Evolutionary conservation across 2,797 vertebrate species (phyloP), one percentile per base, ranked within the genome.

Genomic region (Lycodopsis pacificus): DNA sequence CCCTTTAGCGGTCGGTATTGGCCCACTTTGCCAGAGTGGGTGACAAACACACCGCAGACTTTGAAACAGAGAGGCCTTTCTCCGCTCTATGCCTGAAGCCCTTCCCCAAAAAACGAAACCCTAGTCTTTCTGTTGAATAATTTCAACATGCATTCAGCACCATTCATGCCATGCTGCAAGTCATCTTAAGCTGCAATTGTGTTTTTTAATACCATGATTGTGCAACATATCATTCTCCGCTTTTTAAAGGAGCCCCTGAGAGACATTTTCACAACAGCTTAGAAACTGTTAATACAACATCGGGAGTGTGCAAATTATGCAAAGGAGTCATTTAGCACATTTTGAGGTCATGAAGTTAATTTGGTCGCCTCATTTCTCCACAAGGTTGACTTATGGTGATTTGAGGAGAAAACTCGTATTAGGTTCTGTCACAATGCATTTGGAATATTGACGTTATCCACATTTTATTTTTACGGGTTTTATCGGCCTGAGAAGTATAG

Each of bases 11-110:
- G 88, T 87, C 87, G 78, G 79, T 64, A 71, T 79, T 77, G 68
- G 49, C 88, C 83, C 75, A 78, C 86, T 89, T 77, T 71, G 77
- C 77, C 80, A 58, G 73, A 82, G 77, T 79, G 79, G 86, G 80
- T 77, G 85, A 87, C 82, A 76, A 85, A 83, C 79, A 72, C 54
- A 42, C 86, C 80, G 85, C 90, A 85, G 91, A 93, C 88, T 89
- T 89, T 91, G 70, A 86, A 85, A 89, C 90, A 93, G 86, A 92
- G 89, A 93, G 90, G 89, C 92, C 90, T 92, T 93, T 93, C 85
- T 92, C 86, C 83, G 70, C 87, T 92, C 85, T 92, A 92, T 93
- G 93, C 93, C 88, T 94, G 89, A 93, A 94, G 86, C 90, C 85
- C 82, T 77, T 76, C 68, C 80, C 77, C 66, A 77, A 84, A 49